phyloP scores from a whole-genome alignment of 2,113 vertebrate species.

The Oplegnathus fasciatus region DNA sequence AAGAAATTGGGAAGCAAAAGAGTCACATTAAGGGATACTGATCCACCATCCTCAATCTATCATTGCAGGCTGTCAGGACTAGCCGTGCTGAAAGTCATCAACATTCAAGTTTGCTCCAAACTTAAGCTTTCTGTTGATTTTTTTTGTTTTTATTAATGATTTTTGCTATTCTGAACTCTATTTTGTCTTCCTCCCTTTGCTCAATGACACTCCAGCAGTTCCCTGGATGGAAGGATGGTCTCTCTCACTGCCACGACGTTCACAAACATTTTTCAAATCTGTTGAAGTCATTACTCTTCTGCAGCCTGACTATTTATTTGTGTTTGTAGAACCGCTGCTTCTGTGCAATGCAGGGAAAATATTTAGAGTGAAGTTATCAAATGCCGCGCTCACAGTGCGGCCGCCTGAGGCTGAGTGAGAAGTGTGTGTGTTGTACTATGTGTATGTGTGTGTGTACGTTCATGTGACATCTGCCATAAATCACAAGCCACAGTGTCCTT shows the following conservation, averaged over 20 bases:
- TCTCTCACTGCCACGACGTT: neutral
- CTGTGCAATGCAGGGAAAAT: slow-evolving; percentile 13
- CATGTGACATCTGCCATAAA: slow-evolving; percentile 80
- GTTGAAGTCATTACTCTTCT: slow-evolving; percentile 21
- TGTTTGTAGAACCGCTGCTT: neutral
- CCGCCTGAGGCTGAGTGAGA: slow-evolving; percentile 43
- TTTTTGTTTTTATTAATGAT: neutral
- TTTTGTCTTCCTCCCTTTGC: neutral
- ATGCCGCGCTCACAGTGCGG: slow-evolving; percentile 19
- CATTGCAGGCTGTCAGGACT: neutral
- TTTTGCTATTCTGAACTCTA: neutral
- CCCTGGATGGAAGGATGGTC: neutral
- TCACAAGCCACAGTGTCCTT: slow-evolving; percentile 78
- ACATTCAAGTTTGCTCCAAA: slow-evolving; percentile 8
- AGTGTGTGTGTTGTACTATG: slow-evolving; percentile 18
- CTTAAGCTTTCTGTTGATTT: neutral
- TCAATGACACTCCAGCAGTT: neutral
- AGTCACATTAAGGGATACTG: slow-evolving; percentile 6
- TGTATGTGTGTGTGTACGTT: slow-evolving; percentile 46
- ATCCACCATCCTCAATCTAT: slow-evolving; percentile 12
- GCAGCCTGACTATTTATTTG: slow-evolving; percentile 37
- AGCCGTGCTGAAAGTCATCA: neutral
- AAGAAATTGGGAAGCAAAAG: neutral
- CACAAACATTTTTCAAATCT: neutral
- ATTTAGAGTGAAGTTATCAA: slow-evolving; percentile 53